Base-by-base conservation (phyloP, 2,888 invertebrate genomes). In the Dorcus parallelipipedus region DNA sequence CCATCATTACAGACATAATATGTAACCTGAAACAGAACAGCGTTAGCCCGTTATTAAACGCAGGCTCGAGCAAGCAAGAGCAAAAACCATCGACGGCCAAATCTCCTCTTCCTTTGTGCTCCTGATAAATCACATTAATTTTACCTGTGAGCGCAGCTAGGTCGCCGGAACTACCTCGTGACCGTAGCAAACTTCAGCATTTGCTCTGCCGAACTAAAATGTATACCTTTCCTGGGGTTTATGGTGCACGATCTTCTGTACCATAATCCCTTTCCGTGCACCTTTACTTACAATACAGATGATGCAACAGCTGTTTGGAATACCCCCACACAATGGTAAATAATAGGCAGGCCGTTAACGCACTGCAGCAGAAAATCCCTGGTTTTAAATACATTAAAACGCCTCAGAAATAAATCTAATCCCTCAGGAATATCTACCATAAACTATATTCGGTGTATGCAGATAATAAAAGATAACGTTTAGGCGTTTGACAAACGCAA, bases 291-390 rank as follows among this genome's bases (percentile, higher is more conserved):
- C 51, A 59, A 54, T 51, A 59, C 59, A 62, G 54, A 62, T 62
- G 62, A 62, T 62, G 57, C 62, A 62, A 59, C 62, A 62, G 62
- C 62, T 60, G 60, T 60, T 60, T 49, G 33, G 41, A 38, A 41
- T 43, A 41, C 55, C 55, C 55, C 55, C 41, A 45, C 49, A 39
- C 39, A 49, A 55, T 55, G 55, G 55, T 55, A 55, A 58, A 58
- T 58, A 58, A 58, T 38, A 38, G 54, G 54, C 53, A 38, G 52
- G 49, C 42, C 39, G 17, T 41, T 49, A 52, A 57, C 57, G 26
- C 10, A 6, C 42, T 42, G 9, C 14, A 52, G 49, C 48, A 9
- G 38, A 49, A 41, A 33, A 40, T 26, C 49, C 47, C 57, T 26
- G 53, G 48, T 40, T 10, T 38, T 20, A 33, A 33, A 33, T 7